Percentiles rank a stretch among this genome's conserved stretches.
These are phyloP conservation scores for Serranochromis macrocephalus DNA, from an alignment of 2,113 vertebrate genomes.

Conservation along the genomic window DNA sequence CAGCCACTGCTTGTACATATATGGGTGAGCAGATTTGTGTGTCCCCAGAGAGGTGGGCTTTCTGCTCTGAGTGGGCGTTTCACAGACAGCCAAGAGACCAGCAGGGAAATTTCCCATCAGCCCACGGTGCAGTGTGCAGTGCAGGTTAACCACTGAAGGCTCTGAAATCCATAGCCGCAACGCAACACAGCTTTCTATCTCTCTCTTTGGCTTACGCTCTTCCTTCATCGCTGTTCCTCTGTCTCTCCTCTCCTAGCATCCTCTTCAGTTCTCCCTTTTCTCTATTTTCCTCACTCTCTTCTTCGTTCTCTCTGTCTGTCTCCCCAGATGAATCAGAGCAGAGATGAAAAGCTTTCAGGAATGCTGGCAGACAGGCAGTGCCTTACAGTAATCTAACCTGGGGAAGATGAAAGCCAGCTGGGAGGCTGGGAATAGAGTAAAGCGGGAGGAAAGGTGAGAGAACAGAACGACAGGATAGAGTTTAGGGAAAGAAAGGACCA, in stretches of 20 bases:
- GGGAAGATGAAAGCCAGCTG: constrained; percentile 66
- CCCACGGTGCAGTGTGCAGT: constrained; percentile 23
- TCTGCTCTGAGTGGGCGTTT: constrained; percentile 52
- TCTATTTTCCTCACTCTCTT: background rate
- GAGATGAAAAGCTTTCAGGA: constrained; percentile 73
- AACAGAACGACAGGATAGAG: constrained; percentile 29
- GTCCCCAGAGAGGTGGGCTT: constrained; percentile 43
- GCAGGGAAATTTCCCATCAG: constrained; percentile 56
- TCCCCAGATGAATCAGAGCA: constrained; percentile 62
- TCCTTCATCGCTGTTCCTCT: background rate
- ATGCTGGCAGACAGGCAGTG: constrained; percentile 68
- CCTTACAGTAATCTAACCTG: constrained; percentile 74
- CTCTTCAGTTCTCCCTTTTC: background rate
- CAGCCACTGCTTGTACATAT: background rate
- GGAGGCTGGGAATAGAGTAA: constrained; percentile 48
- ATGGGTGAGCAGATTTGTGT: background rate
- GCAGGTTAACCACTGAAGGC: constrained; percentile 62
- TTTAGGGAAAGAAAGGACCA: constrained; percentile 33
- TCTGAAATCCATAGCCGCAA: constrained; percentile 44
- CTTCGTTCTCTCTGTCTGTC: constrained; percentile 25
- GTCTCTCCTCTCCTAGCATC: background rate
- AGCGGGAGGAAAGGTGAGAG: constrained; percentile 24
- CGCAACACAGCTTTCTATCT: background rate
- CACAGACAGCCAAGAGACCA: constrained; percentile 48
- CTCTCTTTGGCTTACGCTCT: background rate